Conservation (phyloP, 2,888 invertebrate genomes). For the Papilio protenor region DNA sequence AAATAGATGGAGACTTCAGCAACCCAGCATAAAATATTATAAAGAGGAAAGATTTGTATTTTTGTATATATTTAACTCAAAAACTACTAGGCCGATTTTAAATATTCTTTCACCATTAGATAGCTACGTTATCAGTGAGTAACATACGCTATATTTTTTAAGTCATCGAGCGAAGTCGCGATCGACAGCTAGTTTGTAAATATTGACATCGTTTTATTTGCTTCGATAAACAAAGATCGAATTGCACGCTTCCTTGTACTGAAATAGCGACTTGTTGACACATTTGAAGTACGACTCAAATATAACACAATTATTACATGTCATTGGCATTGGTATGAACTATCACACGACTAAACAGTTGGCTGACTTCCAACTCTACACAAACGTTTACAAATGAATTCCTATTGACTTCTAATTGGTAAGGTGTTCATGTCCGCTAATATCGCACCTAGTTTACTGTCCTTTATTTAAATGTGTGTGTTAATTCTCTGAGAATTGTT, state of each 20-base stretch:
- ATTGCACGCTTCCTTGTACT: conserved; percentile 34
- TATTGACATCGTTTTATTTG: background rate
- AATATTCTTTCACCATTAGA: too few species aligned
- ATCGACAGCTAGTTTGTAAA: too few species aligned
- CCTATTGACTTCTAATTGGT: conserved; percentile 61
- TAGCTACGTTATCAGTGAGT: too few species aligned
- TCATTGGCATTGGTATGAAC: conserved; percentile 56
- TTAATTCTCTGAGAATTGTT: background rate
- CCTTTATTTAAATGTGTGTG: background rate
- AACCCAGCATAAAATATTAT: too few species aligned
- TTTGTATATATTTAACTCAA: too few species aligned
- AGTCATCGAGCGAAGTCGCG: too few species aligned
- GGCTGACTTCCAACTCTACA: conserved; percentile 65
- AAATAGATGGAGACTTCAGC: too few species aligned
- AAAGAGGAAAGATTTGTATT: too few species aligned
- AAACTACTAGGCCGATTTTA: too few species aligned
- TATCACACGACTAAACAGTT: conserved; percentile 57
- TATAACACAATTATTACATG: conserved; percentile 56
- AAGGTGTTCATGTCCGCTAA: background rate
- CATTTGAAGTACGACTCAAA: conserved; percentile 44
- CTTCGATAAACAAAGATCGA: conserved; percentile 27
- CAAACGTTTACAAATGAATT: conserved; percentile 61
- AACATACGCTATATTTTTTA: too few species aligned
- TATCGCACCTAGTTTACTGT: background rate
- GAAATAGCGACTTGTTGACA: conserved; percentile 41